Evolutionary conservation across 2,113 vertebrate species (phyloP), one percentile per base, ranked within the genome.

Genomic region (Agelaius phoeniceus): DNA sequence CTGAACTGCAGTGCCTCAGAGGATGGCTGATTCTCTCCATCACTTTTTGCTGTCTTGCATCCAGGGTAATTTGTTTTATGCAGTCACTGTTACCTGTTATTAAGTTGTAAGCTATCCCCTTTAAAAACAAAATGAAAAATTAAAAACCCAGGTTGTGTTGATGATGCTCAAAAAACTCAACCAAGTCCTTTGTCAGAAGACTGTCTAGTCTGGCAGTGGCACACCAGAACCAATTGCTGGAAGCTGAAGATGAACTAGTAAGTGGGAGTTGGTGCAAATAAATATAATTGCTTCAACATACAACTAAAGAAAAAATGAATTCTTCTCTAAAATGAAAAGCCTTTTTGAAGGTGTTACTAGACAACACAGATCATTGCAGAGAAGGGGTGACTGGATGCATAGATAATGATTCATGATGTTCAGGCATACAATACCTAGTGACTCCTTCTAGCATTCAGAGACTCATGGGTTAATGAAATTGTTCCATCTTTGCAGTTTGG

Each of bases 401-500:
- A 33, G 21, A 6, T 51, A 43, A 23, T 54, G 28, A 55, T 54
- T 87, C 27, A 3, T 33, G 21, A n/a, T 85, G 51, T 58, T 84
- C 35, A 83, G 58, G 13, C 28, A n/a, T 54, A 31, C 44, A 63
- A 13, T 75, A 33, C 52, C 33, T 63, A 19, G 46, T 77, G 62
- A 48, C 54, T 94, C 66, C 73, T 69, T 90, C 71, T 89, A 39
- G 51, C 69, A 54, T 83, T 85, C 55, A 85, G 13, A 90, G 71
- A n/a, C 69, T 57, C 8, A 0, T 13, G 75, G 20, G 79, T 83
- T 80, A 48, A 71, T 92, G 48, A 84, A 86, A 90, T 77, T 63
- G 43, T 95, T 90, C 90, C 89, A 71, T 24, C 88, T 90, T 88
- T 93, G 69, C 72, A 84, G 73, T 81, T 93, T 75, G 73, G 58